Conservation (phyloP, 1,140 invertebrate species). For the Coptotermes formosanus region DNA sequence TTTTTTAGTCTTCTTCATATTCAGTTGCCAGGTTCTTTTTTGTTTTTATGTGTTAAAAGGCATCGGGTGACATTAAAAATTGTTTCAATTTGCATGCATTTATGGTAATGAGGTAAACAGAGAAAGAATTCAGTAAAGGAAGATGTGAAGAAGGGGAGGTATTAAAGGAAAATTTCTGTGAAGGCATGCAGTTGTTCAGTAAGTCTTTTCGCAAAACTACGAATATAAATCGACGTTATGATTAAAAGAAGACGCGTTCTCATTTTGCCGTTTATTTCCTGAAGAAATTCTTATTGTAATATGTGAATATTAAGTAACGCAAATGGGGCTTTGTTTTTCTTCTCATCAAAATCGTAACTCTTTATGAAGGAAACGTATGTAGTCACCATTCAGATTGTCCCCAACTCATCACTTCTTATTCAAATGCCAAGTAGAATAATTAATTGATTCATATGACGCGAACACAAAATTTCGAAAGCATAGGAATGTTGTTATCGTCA, state of each 20-base stretch:
- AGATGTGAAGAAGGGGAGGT: neutral
- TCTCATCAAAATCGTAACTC: neutral
- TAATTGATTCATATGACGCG: neutral
- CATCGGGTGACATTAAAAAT: conserved; percentile 9
- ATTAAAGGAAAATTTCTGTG: neutral
- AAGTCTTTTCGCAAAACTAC: neutral
- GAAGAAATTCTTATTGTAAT: conserved; percentile 14
- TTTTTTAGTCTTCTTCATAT: neutral
- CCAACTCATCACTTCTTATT: neutral
- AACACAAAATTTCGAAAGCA: neutral
- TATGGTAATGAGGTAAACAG: conserved; percentile 4
- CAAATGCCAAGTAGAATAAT: neutral
- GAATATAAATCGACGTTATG: conserved; percentile 6
- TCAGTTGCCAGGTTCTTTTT: neutral
- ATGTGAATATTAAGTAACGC: neutral
- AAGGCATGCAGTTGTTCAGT: neutral
- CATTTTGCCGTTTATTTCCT: neutral
- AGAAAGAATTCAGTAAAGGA: neutral
- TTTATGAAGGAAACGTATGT: neutral
- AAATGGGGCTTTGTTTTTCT: conserved; percentile 11
- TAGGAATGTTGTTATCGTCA: neutral
- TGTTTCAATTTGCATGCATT: conserved; percentile 19
- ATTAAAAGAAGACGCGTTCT: neutral
- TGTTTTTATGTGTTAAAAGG: neutral
- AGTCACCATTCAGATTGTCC: neutral